phyloP scores from a whole-genome alignment of 2,113 vertebrate species.

The Ailurus styani region DNA sequence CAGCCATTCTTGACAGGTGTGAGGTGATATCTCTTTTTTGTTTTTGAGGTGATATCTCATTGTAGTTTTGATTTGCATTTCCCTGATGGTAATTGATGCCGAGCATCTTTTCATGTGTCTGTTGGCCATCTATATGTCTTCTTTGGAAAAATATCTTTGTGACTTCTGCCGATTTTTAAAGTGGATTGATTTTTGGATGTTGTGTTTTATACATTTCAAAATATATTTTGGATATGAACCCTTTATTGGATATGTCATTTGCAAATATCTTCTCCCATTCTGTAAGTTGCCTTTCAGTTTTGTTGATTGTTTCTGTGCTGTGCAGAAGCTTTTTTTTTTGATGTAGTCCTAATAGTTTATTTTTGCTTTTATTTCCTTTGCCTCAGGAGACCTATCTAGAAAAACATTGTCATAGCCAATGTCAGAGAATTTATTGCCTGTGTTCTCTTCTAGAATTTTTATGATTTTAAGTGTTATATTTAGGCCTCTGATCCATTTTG shows the following conservation, averaged over 20 bases:
- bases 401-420: not conserved
- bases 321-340: no score
- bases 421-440: not conserved
- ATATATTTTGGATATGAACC: not conserved
- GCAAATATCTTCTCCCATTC: not conserved
- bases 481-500: not conserved
- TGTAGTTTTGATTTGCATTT: not conserved
- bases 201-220: not conserved
- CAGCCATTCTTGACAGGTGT: not conserved
- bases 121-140: no score
- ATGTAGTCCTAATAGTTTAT: no score
- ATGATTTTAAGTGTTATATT: not conserved
- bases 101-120: no score
- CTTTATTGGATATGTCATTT: not conserved
- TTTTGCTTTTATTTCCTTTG: no score
- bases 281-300: not conserved
- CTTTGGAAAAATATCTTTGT: not conserved
- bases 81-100: no score
- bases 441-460: not conserved
- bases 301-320: not conserved
- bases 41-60: not conserved
- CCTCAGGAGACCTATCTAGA: not conserved
- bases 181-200: not conserved
- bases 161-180: not conserved
- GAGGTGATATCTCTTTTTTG: not conserved